Conservation (phyloP, 2,113 vertebrate species). For the Solenodon paradoxus region DNA sequence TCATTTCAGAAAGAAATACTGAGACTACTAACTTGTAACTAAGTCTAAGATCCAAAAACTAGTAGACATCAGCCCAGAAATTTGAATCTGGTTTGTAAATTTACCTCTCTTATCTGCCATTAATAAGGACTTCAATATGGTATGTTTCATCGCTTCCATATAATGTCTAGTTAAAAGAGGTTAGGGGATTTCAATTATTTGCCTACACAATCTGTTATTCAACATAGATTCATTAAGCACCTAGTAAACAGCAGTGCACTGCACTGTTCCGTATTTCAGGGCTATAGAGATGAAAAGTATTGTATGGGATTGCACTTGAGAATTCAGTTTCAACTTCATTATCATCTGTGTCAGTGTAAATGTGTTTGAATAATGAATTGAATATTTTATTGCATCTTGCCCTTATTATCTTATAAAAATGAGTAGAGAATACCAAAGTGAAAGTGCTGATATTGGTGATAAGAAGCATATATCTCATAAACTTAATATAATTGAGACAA, state of each 20-base stretch:
- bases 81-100: neutral
- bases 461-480: slow-evolving; percentile 19
- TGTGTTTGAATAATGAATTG: slow-evolving; percentile 47
- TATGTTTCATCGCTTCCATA: neutral
- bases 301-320: neutral
- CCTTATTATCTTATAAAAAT: slow-evolving; percentile 47
- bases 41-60: neutral
- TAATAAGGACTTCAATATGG: neutral
- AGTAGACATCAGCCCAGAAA: neutral
- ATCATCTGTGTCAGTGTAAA: slow-evolving; percentile 7
- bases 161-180: neutral
- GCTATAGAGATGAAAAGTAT: neutral
- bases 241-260: neutral
- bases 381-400: slow-evolving; percentile 44
- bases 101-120: neutral
- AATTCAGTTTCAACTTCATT: neutral
- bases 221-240: neutral
- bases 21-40: neutral
- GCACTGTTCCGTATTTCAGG: neutral
- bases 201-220: neutral
- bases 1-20: neutral
- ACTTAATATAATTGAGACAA: slow-evolving; percentile 48
- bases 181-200: neutral
- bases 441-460: slow-evolving; percentile 34
- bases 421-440: neutral